Percentiles rank a stretch among this genome's conserved stretches.
Evolutionary conservation across 2,113 vertebrate species (phyloP).

Genomic region (Acanthisitta chloris): DNA sequence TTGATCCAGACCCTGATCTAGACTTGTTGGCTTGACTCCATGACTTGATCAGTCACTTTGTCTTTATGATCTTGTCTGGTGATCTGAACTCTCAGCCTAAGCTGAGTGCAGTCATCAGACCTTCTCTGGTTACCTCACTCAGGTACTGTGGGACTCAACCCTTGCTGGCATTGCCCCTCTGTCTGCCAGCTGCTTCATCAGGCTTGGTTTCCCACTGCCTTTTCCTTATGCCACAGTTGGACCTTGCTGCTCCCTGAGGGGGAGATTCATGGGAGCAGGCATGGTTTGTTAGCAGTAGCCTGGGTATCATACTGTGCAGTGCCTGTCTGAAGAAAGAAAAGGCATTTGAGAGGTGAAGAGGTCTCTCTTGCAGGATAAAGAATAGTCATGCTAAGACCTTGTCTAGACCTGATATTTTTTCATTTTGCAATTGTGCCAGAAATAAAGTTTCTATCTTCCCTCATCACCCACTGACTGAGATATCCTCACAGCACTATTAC

Average conservation of each 20-base stretch:
- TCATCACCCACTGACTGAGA: not conserved
- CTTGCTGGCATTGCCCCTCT: not conserved
- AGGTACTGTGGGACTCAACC: not conserved
- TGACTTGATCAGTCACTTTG: not conserved
- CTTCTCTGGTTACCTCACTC: not conserved
- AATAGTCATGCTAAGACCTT: not conserved
- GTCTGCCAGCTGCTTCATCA: not conserved
- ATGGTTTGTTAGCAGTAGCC: not conserved
- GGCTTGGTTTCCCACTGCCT: not conserved
- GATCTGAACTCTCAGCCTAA: not conserved
- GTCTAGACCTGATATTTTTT: not conserved
- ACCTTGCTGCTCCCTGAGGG: not conserved
- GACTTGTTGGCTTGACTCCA: not conserved
- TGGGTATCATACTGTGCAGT: not conserved
- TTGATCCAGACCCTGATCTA: not conserved
- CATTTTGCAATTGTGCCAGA: not conserved
- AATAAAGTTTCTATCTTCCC: not conserved
- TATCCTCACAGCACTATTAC: not conserved
- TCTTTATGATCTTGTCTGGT: not conserved
- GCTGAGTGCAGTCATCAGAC: not conserved
- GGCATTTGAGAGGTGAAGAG: not conserved
- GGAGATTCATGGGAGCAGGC: not conserved
- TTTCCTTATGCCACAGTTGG: not conserved
- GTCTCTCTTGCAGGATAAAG: not conserved
- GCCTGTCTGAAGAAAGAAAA: not conserved